phyloP scores from a whole-genome alignment of 2,797 vertebrate genomes.

The Chloroceryle amazona region DNA sequence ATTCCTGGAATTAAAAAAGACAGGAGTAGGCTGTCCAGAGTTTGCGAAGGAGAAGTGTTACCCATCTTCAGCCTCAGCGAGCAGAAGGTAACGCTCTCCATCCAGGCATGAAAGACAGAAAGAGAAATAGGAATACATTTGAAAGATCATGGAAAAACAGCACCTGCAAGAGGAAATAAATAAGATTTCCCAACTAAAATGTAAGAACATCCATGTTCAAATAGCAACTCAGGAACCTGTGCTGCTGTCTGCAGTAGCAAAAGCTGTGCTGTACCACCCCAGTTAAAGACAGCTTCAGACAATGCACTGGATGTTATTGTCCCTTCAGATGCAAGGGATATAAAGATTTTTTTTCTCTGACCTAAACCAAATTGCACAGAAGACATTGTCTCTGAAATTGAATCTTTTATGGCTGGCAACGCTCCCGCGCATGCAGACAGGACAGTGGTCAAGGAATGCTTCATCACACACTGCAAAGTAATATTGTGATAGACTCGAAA shows the following conservation, averaged over 20 bases:
- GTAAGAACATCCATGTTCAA: neutral
- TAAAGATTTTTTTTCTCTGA: neutral
- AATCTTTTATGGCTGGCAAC: neutral
- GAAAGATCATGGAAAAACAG: neutral
- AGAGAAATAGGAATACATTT: neutral
- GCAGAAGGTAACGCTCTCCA: neutral
- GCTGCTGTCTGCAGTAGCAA: neutral
- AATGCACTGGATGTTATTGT: neutral
- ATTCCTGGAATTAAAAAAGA: neutral
- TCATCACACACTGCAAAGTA: neutral
- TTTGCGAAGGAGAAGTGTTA: neutral
- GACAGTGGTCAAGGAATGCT: neutral
- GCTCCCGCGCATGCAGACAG: neutral
- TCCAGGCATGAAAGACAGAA: neutral
- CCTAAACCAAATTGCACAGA: neutral
- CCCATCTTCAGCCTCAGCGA: neutral
- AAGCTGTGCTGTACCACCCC: fast-evolving
- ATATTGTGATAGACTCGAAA: neutral
- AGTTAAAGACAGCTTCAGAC: neutral
- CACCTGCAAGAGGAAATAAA: neutral
- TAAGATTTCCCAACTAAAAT: neutral
- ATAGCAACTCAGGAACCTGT: neutral
- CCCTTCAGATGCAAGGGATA: neutral
- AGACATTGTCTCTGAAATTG: neutral
- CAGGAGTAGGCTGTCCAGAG: neutral